Percentiles rank a stretch among this genome's conserved stretches.
phyloP scores from a whole-genome alignment of 2,113 vertebrate species.

The Centropus unirufus region DNA sequence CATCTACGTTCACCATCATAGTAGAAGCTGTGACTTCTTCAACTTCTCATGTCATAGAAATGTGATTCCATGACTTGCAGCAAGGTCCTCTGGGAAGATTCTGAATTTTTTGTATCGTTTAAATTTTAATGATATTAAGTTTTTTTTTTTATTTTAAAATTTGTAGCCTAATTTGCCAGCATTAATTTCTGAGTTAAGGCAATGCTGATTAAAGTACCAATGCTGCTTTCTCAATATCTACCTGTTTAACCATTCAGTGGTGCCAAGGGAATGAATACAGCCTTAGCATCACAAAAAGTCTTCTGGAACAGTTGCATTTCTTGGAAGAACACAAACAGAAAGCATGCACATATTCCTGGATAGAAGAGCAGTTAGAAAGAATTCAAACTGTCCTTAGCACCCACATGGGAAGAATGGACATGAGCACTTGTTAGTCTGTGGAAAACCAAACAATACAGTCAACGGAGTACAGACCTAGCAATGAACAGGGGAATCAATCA shows the following conservation, averaged over 20 bases:
- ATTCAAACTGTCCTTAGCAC: background rate
- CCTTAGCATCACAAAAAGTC: background rate
- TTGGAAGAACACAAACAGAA: constrained; percentile 24
- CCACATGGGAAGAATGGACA: rapidly evolving
- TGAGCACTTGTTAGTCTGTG: background rate
- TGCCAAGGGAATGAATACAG: constrained; percentile 1
- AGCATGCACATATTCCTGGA: background rate
- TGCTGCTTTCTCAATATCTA: constrained; percentile 1
- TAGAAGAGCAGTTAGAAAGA: background rate
- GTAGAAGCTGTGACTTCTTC: background rate
- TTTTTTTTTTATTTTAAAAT: background rate
- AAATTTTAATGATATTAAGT: background rate
- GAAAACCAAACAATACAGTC: background rate
- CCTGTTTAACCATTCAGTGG: constrained; percentile 15
- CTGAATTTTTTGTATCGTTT: constrained; percentile 10
- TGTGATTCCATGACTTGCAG: background rate
- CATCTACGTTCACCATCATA: background rate
- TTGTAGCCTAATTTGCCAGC: background rate
- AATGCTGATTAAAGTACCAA: background rate
- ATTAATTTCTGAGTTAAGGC: background rate
- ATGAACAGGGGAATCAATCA: background rate
- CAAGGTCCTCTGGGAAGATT: background rate
- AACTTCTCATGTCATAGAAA: rapidly evolving
- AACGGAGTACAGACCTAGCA: background rate
- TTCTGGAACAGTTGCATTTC: background rate